Conservation (phyloP, 2,797 vertebrate species). For the Salarias fasciatus region DNA sequence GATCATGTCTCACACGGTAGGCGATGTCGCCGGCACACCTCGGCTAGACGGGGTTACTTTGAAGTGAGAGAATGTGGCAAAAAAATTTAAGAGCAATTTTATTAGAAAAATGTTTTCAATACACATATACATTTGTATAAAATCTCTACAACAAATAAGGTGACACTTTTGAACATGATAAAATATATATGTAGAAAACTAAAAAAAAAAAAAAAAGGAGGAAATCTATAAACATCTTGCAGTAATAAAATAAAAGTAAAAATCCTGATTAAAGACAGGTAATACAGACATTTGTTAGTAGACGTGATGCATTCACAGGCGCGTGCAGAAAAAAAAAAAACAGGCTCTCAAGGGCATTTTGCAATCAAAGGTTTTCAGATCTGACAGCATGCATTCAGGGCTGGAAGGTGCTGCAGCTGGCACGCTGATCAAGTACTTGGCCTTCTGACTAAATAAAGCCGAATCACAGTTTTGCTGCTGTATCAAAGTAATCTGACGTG, state of each 20-base stretch:
- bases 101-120: constrained; percentile 61
- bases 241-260: constrained; percentile 44
- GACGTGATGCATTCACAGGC: constrained; percentile 38
- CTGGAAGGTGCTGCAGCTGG: background rate
- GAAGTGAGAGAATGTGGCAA: constrained; percentile 6
- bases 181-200: constrained; percentile 61
- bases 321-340: background rate
- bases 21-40: background rate
- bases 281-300: constrained; percentile 55
- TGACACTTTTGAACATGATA: constrained; percentile 43
- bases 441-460: constrained; percentile 24
- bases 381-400: constrained; percentile 41
- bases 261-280: constrained; percentile 24
- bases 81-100: constrained; percentile 51
- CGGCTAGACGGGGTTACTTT: background rate
- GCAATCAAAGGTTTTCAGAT: constrained; percentile 76
- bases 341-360: constrained; percentile 45
- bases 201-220: constrained; percentile 13
- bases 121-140: constrained; percentile 30
- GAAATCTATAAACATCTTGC: constrained; percentile 44
- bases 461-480: constrained; percentile 12
- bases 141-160: constrained; percentile 66
- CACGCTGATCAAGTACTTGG: constrained; percentile 26
- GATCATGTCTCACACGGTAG: constrained; percentile 9
- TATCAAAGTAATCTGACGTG: constrained; percentile 10